These are phyloP conservation scores for Etheostoma spectabile DNA, from an alignment of 2,113 vertebrate genomes.

Conservation along the genomic window DNA sequence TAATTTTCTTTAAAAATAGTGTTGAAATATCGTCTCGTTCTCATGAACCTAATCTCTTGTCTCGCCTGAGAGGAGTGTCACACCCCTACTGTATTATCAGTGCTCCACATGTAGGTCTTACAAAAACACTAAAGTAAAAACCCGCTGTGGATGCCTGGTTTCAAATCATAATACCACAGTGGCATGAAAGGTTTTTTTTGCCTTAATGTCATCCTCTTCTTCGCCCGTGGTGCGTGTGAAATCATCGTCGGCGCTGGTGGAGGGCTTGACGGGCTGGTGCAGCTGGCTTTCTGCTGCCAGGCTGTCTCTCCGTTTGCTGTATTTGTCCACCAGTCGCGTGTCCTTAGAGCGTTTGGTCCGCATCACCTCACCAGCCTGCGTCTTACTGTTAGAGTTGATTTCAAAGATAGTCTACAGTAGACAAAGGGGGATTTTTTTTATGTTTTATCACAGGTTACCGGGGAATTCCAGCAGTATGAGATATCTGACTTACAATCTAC, in stretches of 20 bases:
- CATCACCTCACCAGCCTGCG: constrained; percentile 89
- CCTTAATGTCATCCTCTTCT: constrained; percentile 77
- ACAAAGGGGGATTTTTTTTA: not conserved
- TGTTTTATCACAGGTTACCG: not conserved
- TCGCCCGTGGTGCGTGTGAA: not conserved
- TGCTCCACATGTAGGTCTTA: not conserved
- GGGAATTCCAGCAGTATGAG: not conserved
- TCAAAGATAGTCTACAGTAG: constrained; percentile 93
- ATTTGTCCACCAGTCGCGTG: constrained; percentile 84
- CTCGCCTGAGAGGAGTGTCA: no score
- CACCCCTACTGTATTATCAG: not conserved
- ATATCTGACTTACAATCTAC: not conserved
- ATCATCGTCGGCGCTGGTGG: not conserved
- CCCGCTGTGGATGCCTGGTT: not conserved
- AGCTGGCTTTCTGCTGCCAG: constrained; percentile 55
- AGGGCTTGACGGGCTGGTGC: constrained; percentile 1
- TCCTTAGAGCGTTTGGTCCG: constrained; percentile 89
- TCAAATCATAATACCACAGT: not conserved
- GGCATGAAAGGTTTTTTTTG: constrained; percentile 21
- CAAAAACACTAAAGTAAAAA: not conserved
- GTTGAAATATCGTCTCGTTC: no score
- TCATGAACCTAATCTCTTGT: no score
- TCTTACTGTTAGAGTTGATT: constrained; percentile 92
- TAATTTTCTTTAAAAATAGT: no score
- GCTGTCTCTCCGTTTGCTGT: constrained; percentile 81